Conservation (phyloP, 2,888 invertebrate species). For the Papilio gigon region DNA sequence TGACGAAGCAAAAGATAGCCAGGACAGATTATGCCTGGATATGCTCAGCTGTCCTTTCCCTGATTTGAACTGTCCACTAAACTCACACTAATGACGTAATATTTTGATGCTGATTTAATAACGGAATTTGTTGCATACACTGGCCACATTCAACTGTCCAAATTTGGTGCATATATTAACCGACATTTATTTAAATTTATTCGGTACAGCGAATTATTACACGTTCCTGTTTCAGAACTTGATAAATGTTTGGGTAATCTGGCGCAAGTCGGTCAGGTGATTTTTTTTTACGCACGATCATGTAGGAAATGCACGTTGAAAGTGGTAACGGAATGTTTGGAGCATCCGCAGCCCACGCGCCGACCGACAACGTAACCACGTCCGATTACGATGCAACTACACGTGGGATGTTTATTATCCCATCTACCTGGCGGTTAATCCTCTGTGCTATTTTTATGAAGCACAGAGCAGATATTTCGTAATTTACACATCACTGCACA, state of each 20-base stretch:
- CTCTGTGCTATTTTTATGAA: constrained; percentile 69
- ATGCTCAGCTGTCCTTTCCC: background rate
- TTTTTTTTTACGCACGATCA: constrained; percentile 39
- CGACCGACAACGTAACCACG: constrained; percentile 44
- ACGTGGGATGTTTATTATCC: constrained; percentile 75
- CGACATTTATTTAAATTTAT: background rate
- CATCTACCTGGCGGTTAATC: constrained; percentile 69
- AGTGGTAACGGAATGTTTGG: constrained; percentile 70
- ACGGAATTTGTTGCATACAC: background rate
- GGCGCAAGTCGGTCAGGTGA: constrained; percentile 10
- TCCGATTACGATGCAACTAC: constrained; percentile 49
- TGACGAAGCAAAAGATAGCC: background rate
- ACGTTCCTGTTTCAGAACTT: background rate
- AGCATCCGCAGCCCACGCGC: constrained; percentile 58
- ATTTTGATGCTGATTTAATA: background rate
- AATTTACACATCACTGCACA: constrained; percentile 43
- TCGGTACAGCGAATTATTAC: background rate
- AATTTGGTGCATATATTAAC: background rate
- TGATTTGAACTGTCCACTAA: too few species aligned
- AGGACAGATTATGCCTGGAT: background rate
- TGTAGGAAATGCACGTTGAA: constrained; percentile 49
- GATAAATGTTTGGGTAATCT: background rate
- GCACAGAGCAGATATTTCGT: constrained; percentile 63
- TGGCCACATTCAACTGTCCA: background rate
- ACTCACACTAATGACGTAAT: background rate